phyloP scores from a whole-genome alignment of 2,797 vertebrate genomes.

The Ceryle rudis region DNA sequence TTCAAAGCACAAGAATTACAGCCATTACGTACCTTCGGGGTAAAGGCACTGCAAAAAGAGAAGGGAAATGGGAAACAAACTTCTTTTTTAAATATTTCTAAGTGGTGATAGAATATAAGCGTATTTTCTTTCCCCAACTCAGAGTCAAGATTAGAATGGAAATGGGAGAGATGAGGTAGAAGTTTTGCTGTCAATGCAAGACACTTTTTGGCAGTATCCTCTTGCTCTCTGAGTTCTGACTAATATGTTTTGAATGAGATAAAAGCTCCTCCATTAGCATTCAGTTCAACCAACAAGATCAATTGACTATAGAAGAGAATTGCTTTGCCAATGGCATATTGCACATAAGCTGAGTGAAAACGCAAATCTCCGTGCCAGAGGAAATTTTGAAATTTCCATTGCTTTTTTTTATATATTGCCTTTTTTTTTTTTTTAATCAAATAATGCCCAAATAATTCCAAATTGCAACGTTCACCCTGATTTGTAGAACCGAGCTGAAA shows the following conservation, averaged over 20 bases:
- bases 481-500: background rate
- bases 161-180: background rate
- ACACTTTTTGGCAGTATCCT: constrained; percentile 24
- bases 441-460: constrained; percentile 12
- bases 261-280: constrained; percentile 44
- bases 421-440: background rate
- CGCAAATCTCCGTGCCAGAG: background rate
- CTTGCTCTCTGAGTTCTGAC: constrained; percentile 12
- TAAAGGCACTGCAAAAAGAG: background rate
- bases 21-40: background rate
- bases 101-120: background rate
- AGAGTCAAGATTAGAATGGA: background rate
- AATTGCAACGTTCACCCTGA: background rate
- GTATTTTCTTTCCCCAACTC: background rate
- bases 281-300: constrained; percentile 32
- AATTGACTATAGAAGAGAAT: background rate
- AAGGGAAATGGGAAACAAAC: background rate
- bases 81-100: background rate
- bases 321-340: constrained; percentile 40
- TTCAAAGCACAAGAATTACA: background rate
- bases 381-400: constrained; percentile 19
- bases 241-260: constrained; percentile 8
- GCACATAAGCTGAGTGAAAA: constrained; percentile 12
- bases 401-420: background rate
- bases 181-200: constrained; percentile 15